Percentiles rank a stretch among this genome's conserved stretches.
Conservation (phyloP, 1,140 invertebrate species). For the Anastatus disparis region DNA sequence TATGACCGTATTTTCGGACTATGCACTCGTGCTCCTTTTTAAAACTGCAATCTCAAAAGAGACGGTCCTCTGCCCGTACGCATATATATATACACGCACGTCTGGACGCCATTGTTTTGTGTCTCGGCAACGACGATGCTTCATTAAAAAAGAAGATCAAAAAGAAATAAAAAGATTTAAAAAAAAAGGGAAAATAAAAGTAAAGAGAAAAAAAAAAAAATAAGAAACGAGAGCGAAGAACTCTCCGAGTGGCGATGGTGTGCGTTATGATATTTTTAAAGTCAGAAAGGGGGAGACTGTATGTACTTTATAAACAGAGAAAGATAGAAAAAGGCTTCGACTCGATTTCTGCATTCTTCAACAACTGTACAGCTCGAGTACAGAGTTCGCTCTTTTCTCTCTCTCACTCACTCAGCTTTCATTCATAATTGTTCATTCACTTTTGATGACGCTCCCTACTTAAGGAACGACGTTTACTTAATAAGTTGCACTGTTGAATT, state of each 20-base stretch:
- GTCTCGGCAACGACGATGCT: conserved; percentile 18
- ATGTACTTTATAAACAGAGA: conserved; percentile 16
- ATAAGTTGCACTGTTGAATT: not conserved
- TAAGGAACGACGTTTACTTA: conserved; percentile 15
- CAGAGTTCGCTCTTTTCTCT: too few relatives aligned
- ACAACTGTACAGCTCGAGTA: not conserved
- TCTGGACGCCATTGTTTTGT: conserved; percentile 35
- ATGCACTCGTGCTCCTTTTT: conserved; percentile 9
- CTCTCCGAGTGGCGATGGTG: not conserved
- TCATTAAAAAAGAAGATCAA: too few relatives aligned
- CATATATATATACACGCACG: too few relatives aligned
- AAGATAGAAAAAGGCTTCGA: not conserved
- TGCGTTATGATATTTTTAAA: conserved; percentile 37
- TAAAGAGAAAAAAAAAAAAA: conserved; percentile 32
- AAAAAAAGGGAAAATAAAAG: too few relatives aligned
- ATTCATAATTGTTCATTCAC: conserved; percentile 42
- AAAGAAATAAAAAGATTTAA: too few relatives aligned
- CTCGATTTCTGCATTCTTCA: conserved; percentile 40
- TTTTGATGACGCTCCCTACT: conserved; percentile 32
- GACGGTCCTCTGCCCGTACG: too few relatives aligned
- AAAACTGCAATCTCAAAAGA: too few relatives aligned
- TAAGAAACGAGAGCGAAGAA: not conserved
- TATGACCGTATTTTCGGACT: conserved; percentile 13
- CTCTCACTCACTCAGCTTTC: conserved; percentile 34
- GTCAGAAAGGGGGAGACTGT: conserved; percentile 3